Evolutionary conservation across 2,113 vertebrate species (phyloP), one percentile per base, ranked within the genome.

Genomic region (Ariopsis seemanni): DNA sequence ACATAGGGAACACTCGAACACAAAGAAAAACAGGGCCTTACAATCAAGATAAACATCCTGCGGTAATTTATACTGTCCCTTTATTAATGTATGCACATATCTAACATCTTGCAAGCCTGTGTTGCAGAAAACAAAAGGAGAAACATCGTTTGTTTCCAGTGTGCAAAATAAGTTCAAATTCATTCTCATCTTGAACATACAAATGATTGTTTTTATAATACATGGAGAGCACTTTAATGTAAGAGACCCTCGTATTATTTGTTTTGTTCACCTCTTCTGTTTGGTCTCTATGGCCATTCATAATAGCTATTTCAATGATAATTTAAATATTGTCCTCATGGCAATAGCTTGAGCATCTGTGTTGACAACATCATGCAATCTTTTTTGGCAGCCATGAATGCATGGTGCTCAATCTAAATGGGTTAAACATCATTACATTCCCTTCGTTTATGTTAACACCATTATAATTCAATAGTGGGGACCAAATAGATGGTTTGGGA

Each of bases 1-100:
- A 95, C 91, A 92, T 92, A 95, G 90, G 91, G 93, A 93, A 93
- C 93, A 93, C 85, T 91, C 92, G 93, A 93, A 94, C 93, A 94
- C 93, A 94, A 93, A 92, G 91, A 93, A 93, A 87, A 94, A 95
- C 92, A 93, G 91, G 90, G 91, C 87, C 90, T 25, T 72, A 93
- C 93, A 89, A 94, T 95, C 93, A 92, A 92, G 84, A 93, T 92
- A 94, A 93, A 94, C 93, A 94, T 93, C 93, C 93, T 93, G 93
- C 93, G 90, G 92, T 95, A 94, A 95, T 95, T 93, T 95, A 95
- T 95, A 92, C 94, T 92, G 92, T 91, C 93, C 93, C 91, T 93
- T 95, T 93, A 94, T 94, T 95, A 93, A 94, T 91, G 85, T 89
- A 50, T 78, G 77, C 90, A 92, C 90, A 89, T 86, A 92, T 93